Base-by-base conservation (phyloP, 2,797 vertebrate species). In the Anguilla pacifica region DNA sequence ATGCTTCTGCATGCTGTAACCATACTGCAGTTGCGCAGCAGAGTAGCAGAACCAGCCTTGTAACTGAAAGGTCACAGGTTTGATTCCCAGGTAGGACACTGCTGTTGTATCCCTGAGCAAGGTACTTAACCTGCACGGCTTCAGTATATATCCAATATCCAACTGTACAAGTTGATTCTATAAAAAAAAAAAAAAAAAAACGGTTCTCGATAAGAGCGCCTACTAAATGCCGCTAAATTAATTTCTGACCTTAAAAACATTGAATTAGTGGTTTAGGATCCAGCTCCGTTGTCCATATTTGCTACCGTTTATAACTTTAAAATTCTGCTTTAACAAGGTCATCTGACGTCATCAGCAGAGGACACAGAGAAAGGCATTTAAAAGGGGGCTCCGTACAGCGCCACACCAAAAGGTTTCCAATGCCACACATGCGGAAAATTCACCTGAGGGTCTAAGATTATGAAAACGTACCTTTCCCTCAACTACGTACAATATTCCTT, bases 381-480 rank as follows among this genome's bases (percentile, higher is more conserved):
- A 57, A 57, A 15, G 11, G 55, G 13, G 15, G 15, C 1, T 57
- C 55, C 5, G 49, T 10, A 57, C 13, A 15, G 55, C 13, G 15
- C 55, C 55, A 17, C 55, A 53, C 55, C 55, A 13, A 17, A 57
- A 17, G 15, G 15, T 57, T 57, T 57, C 55, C 55, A 57, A 1
- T 57, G 55, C 55, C 11, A 57, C 13, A 57, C 15, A 57, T 57
- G 55, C 55, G 55, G 15, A 57, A 57, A 13, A 57, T 15, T 57
- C 13, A 57, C 55, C 55, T 64, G 25, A 64, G 22, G 4, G 22
- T 28, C 49, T 2, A 13, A 11, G 6, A 25, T 0, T 11, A 67
- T 3, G 22, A 74, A 35, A 43, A 91, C 97, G 95, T 92, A 98
- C 97, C 97, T 97, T 97, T 91, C 98, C 98, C 94, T 98, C 97